Percentiles rank a stretch among this genome's conserved stretches.
phyloP scores from a whole-genome alignment of 2,888 invertebrate species.

The Conomelus anceps region DNA sequence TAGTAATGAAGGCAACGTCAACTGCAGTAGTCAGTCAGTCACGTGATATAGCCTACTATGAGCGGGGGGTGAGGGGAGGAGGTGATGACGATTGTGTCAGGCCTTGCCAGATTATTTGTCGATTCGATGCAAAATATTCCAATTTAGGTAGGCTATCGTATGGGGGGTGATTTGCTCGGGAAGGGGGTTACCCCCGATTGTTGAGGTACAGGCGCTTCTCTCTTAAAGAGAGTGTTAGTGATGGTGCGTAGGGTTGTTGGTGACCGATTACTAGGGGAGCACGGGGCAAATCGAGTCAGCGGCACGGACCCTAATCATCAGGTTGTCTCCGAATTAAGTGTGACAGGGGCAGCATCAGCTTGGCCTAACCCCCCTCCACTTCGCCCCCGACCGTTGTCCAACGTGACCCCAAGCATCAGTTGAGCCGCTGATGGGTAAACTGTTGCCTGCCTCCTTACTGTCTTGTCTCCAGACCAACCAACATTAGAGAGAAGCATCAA shows the following conservation, averaged over 20 bases:
- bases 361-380: neutral
- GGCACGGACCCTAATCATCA: neutral
- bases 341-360: neutral
- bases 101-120: neutral
- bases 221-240: neutral
- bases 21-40: neutral
- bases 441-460: neutral
- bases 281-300: neutral
- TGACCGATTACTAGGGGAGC: too few species aligned
- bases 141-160: neutral
- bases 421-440: neutral
- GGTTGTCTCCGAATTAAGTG: neutral
- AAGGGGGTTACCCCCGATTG: too few species aligned
- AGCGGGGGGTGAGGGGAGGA: neutral
- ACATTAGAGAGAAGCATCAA: neutral
- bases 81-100: neutral
- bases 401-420: neutral
- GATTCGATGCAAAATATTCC: neutral
- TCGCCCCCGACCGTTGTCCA: too few species aligned
- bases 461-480: neutral
- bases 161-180: too few species aligned
- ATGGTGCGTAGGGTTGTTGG: too few species aligned
- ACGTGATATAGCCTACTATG: neutral
- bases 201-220: neutral
- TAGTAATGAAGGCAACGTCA: neutral